Conservation (phyloP, 2,113 vertebrate genomes). For the Antechinus flavipes region DNA sequence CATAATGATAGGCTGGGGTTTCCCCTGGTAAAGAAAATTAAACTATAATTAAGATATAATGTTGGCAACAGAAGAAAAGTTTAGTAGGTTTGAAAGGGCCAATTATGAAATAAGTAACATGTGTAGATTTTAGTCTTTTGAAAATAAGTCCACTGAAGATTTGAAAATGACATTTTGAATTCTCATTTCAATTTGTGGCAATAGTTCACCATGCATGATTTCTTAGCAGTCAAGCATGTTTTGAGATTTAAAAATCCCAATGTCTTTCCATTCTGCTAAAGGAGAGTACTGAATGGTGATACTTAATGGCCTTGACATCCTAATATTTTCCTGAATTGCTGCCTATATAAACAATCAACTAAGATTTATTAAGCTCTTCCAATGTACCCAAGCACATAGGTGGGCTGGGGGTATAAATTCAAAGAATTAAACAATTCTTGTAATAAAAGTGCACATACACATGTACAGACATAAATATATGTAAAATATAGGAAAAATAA, state of each 20-base stretch:
- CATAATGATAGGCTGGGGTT: conserved; percentile 98
- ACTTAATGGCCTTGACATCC: background rate
- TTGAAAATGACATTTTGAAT: fast-evolving
- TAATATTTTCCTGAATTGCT: background rate
- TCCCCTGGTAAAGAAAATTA: conserved; percentile 87
- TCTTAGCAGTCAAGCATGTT: background rate
- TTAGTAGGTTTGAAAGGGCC: background rate
- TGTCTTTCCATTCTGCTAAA: conserved; percentile 20
- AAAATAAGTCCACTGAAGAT: background rate
- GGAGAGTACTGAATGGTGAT: background rate
- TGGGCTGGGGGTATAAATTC: too few species aligned
- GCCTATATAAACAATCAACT: background rate
- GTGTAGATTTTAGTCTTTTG: background rate
- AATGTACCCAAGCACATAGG: too few species aligned
- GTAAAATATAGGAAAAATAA: too few species aligned
- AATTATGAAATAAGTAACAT: background rate
- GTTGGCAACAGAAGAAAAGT: conserved; percentile 9
- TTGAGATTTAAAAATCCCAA: background rate
- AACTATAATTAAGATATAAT: conserved; percentile 28
- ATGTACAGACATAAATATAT: too few species aligned
- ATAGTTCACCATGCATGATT: background rate
- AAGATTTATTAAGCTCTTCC: too few species aligned
- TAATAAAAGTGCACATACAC: too few species aligned
- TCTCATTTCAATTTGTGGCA: background rate
- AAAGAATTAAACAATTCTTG: background rate